phyloP scores from a whole-genome alignment of 2,888 invertebrate genomes.

The Caenorhabditis japonica region DNA sequence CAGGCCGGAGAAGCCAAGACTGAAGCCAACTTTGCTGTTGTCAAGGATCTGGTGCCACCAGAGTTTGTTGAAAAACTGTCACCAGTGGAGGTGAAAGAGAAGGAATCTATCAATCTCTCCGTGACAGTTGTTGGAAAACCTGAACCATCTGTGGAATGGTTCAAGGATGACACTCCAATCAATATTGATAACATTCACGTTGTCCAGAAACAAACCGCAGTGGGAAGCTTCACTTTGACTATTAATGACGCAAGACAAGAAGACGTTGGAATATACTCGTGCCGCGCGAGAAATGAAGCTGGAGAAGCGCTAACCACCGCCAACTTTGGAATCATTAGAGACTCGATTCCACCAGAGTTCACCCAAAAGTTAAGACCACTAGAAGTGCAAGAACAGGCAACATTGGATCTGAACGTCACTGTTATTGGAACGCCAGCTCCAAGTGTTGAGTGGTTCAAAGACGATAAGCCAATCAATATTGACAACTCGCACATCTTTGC shows the following conservation, averaged over 20 bases:
- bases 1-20: constrained; percentile 90
- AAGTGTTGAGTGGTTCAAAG: constrained; percentile 94
- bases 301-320: constrained; percentile 75
- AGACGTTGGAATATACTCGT: constrained; percentile 63
- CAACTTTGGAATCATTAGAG: constrained; percentile 56
- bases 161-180: constrained; percentile 83
- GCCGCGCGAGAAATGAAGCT: constrained; percentile 62
- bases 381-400: constrained; percentile 85
- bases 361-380: constrained; percentile 84
- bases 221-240: constrained; percentile 80
- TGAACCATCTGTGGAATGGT: constrained; percentile 89
- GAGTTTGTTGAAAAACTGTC: constrained; percentile 85
- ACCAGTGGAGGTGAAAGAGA: constrained; percentile 87
- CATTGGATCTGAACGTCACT: constrained; percentile 50
- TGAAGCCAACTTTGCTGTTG: constrained; percentile 69
- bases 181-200: constrained; percentile 79
- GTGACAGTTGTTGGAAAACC: constrained; percentile 60
- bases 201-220: constrained; percentile 76
- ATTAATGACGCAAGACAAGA: constrained; percentile 56
- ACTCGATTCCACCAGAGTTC: constrained; percentile 83
- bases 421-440: constrained; percentile 76
- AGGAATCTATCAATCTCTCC: constrained; percentile 37
- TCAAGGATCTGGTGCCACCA: constrained; percentile 80
- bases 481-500: constrained; percentile 79
- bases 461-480: constrained; percentile 78